Percentiles rank a stretch among this genome's conserved stretches.
Conservation (phyloP, 2,797 vertebrate genomes). For the Tangara arthus region DNA sequence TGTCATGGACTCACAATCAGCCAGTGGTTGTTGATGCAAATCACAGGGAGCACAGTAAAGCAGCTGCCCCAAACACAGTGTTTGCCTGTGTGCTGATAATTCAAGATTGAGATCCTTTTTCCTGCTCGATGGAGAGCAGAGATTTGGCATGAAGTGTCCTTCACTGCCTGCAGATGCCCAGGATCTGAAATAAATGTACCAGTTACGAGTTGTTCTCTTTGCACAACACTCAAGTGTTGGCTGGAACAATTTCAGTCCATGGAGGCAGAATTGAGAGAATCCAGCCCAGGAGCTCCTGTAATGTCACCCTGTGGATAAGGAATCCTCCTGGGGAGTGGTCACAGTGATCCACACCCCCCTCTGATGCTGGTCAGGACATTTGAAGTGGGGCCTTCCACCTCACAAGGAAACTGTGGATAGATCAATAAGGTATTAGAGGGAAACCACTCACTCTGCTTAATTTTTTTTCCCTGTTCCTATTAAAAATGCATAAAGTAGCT, state of each 20-base stretch:
- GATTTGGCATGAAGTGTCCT: neutral
- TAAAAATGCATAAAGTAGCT: slow-evolving; percentile 1
- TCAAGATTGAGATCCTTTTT: neutral
- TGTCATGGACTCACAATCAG: neutral
- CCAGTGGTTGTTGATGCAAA: neutral
- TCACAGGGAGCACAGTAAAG: neutral
- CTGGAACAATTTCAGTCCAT: neutral
- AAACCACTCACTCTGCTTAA: neutral
- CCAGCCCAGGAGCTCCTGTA: neutral
- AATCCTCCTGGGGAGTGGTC: neutral
- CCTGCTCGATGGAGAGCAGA: neutral
- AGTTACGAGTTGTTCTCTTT: neutral
- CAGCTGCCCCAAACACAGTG: neutral
- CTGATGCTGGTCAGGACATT: neutral
- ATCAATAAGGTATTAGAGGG: neutral
- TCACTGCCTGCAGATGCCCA: neutral
- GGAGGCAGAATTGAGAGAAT: neutral
- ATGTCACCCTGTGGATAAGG: neutral
- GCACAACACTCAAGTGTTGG: neutral
- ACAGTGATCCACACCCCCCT: neutral
- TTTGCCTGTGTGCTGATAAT: neutral
- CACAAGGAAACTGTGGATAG: neutral
- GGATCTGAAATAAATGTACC: neutral
- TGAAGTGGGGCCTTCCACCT: neutral
- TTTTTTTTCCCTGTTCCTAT: neutral